Conservation (phyloP, 2,797 vertebrate genomes). For the Falco berigora region DNA sequence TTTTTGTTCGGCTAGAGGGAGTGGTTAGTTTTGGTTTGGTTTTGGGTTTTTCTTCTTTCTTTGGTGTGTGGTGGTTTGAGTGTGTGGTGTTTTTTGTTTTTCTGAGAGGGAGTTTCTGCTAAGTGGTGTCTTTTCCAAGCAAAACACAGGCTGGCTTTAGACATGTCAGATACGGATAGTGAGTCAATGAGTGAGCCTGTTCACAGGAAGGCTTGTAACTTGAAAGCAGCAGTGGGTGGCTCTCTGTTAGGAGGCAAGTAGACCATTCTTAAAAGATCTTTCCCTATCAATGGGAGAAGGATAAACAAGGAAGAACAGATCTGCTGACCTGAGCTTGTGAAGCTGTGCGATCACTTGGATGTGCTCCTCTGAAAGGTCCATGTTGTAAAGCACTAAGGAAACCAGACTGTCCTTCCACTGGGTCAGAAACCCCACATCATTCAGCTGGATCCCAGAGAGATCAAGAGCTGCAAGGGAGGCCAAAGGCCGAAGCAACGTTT, state of each 20-base stretch:
- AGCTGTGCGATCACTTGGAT: conserved; percentile 86
- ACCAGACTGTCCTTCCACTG: conserved; percentile 92
- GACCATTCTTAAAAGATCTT: neutral
- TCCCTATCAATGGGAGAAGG: neutral
- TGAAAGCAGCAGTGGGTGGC: neutral
- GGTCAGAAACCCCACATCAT: conserved; percentile 83
- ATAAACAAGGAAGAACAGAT: neutral
- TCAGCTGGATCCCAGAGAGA: conserved; percentile 86
- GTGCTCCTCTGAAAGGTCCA: conserved; percentile 92
- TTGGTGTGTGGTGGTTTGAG: neutral
- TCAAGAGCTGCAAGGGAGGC: conserved; percentile 85
- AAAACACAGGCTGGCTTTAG: neutral
- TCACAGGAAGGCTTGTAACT: neutral
- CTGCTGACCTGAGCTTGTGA: conserved; percentile 84
- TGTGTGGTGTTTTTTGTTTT: neutral
- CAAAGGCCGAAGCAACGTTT: conserved; percentile 85
- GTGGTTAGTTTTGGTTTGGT: neutral
- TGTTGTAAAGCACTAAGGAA: conserved; percentile 94
- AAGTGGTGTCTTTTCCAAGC: neutral
- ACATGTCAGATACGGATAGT: neutral
- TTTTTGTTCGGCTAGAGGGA: neutral
- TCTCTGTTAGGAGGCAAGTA: neutral
- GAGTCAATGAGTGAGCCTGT: neutral
- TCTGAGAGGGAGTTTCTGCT: neutral
- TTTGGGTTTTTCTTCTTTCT: neutral